These are phyloP conservation scores for Leptodactylus fallax DNA, from an alignment of 2,797 vertebrate species.

Conservation along the genomic window DNA sequence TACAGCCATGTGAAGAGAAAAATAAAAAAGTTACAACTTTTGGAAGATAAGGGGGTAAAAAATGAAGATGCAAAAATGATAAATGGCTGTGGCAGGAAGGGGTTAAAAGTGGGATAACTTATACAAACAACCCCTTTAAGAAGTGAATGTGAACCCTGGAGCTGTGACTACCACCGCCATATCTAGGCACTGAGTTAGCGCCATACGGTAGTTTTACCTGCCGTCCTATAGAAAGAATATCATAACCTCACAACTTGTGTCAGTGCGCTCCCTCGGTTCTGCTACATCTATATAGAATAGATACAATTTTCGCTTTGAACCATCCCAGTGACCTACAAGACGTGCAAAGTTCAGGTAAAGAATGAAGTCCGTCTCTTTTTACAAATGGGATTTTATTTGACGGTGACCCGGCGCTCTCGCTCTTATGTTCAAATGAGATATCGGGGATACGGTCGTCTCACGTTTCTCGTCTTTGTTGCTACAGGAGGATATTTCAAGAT, in stretches of 20 bases:
- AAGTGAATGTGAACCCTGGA: too few species aligned
- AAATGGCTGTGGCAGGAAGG: too few species aligned
- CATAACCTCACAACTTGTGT: not conserved
- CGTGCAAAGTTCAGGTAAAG: not conserved
- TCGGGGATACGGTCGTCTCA: not conserved
- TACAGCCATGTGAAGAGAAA: too few species aligned
- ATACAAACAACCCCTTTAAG: too few species aligned
- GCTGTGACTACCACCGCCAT: too few species aligned
- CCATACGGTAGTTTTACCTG: not conserved
- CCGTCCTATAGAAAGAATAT: not conserved
- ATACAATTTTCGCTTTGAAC: not conserved
- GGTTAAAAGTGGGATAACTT: too few species aligned
- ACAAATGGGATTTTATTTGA: slow-evolving; percentile 24
- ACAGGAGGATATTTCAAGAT: slow-evolving; percentile 44
- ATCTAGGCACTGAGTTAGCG: not conserved
- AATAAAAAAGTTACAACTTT: too few species aligned
- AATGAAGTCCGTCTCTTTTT: slow-evolving; percentile 14
- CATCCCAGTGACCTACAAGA: not conserved
- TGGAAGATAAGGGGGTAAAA: too few species aligned
- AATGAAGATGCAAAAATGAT: too few species aligned
- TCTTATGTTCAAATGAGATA: slow-evolving; percentile 12
- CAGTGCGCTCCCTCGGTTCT: not conserved
- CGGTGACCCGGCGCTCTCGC: slow-evolving; percentile 12
- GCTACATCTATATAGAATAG: not conserved
- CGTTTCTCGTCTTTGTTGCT: slow-evolving; percentile 45